Evolutionary conservation across 2,888 invertebrate genomes (phyloP).

Genomic region (Entomobrya proxima): DNA sequence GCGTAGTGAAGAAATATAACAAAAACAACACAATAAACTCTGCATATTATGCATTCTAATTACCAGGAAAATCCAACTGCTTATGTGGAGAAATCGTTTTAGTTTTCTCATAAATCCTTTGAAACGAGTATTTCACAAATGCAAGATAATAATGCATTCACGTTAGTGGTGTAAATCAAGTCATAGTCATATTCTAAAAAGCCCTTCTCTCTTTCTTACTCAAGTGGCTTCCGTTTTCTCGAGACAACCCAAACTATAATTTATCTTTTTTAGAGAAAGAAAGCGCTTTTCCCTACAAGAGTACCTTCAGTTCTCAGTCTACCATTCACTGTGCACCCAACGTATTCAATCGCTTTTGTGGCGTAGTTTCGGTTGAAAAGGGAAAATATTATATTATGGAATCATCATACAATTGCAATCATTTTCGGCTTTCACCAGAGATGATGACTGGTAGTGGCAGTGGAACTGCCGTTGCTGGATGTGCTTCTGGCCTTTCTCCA

Average conservation of each 20-base stretch:
- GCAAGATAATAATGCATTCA: not conserved
- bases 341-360: slow-evolving; percentile 12
- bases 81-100: not conserved
- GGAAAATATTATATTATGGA: slow-evolving; percentile 44
- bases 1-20: not conserved
- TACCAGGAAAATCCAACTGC: not conserved
- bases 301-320: not conserved
- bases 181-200: not conserved
- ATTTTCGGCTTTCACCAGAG: slow-evolving; percentile 65
- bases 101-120: not conserved
- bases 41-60: not conserved
- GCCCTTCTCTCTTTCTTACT: too few species aligned
- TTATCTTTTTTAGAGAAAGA: not conserved
- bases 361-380: too few species aligned
- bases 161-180: not conserved
- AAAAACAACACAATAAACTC: not conserved
- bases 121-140: not conserved
- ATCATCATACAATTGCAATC: slow-evolving; percentile 60
- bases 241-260: not conserved
- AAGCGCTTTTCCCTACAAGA: not conserved
- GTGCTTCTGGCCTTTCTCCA: slow-evolving; percentile 37
- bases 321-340: not conserved
- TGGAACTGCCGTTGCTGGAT: slow-evolving; percentile 17
- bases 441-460: slow-evolving; percentile 47
- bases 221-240: not conserved